These are phyloP conservation scores for Lichenostomus cassidix DNA, from an alignment of 2,113 vertebrate genomes.

Conservation along the genomic window DNA sequence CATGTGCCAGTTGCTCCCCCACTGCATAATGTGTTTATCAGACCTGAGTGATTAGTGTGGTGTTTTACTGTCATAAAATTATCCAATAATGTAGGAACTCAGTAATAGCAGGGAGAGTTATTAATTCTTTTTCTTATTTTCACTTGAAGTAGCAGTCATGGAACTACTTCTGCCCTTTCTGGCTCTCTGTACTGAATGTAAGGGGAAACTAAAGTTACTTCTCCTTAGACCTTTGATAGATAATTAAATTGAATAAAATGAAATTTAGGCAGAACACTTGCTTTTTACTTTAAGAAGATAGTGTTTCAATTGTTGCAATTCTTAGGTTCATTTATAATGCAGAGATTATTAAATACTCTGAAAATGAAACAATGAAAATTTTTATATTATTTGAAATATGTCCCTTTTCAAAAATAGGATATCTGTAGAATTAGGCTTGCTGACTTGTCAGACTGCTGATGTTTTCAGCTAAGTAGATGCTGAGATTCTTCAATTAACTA, in stretches of 20 bases:
- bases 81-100: neutral
- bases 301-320: neutral
- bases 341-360: neutral
- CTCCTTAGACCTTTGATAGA: neutral
- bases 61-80: neutral
- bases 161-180: neutral
- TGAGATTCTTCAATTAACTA: neutral
- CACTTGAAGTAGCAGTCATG: neutral
- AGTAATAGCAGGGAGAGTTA: neutral
- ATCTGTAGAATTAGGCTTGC: neutral
- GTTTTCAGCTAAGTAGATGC: neutral
- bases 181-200: neutral
- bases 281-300: neutral
- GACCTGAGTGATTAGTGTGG: neutral
- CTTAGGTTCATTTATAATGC: neutral
- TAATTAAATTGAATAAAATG: neutral
- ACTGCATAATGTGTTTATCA: neutral
- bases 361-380: neutral
- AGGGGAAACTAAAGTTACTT: neutral
- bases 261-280: neutral
- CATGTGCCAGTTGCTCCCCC: accelerated
- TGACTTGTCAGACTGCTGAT: neutral
- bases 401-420: neutral
- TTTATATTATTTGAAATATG: neutral
- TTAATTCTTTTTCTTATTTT: neutral